Conservation (phyloP, 2,888 invertebrate species). For the Chrysodeixis includens region DNA sequence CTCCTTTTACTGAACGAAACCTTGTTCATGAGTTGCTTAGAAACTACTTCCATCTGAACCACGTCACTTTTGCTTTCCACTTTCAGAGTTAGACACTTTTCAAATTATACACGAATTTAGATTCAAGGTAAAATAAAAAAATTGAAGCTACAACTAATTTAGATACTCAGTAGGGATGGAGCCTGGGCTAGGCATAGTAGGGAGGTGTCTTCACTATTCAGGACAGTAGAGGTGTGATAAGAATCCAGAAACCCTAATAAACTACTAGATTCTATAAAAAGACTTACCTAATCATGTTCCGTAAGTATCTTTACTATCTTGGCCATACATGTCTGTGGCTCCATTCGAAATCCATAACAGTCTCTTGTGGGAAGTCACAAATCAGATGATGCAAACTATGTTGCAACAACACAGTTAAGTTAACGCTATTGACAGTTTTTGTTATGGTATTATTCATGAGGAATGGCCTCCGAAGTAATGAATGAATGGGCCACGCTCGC, state of each 20-base stretch:
- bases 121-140: background rate
- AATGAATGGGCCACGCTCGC: conserved; percentile 82
- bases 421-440: conserved; percentile 80
- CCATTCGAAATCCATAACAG: background rate
- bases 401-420: conserved; percentile 60
- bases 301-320: background rate
- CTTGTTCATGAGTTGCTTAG: conserved; percentile 69
- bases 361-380: conserved; percentile 13
- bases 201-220: background rate
- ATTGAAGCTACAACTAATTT: background rate
- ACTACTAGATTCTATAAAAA: too few relatives aligned
- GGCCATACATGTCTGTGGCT: background rate
- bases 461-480: conserved; percentile 85
- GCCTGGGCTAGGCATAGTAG: too few relatives aligned
- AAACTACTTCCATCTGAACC: conserved; percentile 50
- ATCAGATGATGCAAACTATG: conserved; percentile 49
- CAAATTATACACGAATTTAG: background rate
- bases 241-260: too few relatives aligned
- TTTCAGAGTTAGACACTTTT: conserved; percentile 13
- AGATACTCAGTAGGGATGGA: background rate
- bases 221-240: background rate
- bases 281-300: too few relatives aligned
- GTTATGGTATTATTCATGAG: conserved; percentile 87
- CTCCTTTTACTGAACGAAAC: conserved; percentile 81
- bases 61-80: conserved; percentile 41